Evolutionary conservation across 2,113 vertebrate species (phyloP), one percentile per base, ranked within the genome.

Genomic region (Isichthys henryi): DNA sequence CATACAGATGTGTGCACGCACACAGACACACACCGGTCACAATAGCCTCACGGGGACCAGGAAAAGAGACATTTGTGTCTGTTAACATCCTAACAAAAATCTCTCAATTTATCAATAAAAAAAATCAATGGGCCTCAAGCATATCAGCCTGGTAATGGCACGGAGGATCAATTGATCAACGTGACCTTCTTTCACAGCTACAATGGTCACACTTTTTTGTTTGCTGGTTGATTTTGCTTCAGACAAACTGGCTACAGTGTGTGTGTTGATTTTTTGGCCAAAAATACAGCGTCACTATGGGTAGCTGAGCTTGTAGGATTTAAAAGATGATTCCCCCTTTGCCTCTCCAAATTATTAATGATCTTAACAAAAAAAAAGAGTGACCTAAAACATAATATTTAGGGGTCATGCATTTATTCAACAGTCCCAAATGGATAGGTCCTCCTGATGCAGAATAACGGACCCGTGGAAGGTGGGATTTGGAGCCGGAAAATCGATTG

Each of bases 141-240:
- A 56, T 43, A 80, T 90, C 74, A 88, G 62, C 23, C 89, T 85
- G 13, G 80, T 92, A 90, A 93, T 90, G 87, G 89, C 89, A 77
- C 31, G 6, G 27, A 90, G 92, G 88, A 91, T 92, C 92, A 56
- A 93, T 94, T 90, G 91, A 91, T 92, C 93, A 92, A 53, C 10
- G 74, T 90, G 91, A 93, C 90, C 92, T 93, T 93, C 91, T 84
- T 35, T 52, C 23, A 39, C 85, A 48, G 21, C n/a, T 13, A 45
- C 85, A 21, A 43, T 9, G 11, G 23, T 27, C 5, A 66, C 10
- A 19, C 27, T 88, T 49, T 77, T 49, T 31, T 27, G 46, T 50
- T 52, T 87, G 49, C 15, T 35, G 27, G 46, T 77, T 31, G 74
- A 82, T 56, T 89, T 89, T 21, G 27, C 35, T 82, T 31, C 1